Evolutionary conservation across 2,888 invertebrate genomes (phyloP).

Genomic region (Gerris lacustris): DNA sequence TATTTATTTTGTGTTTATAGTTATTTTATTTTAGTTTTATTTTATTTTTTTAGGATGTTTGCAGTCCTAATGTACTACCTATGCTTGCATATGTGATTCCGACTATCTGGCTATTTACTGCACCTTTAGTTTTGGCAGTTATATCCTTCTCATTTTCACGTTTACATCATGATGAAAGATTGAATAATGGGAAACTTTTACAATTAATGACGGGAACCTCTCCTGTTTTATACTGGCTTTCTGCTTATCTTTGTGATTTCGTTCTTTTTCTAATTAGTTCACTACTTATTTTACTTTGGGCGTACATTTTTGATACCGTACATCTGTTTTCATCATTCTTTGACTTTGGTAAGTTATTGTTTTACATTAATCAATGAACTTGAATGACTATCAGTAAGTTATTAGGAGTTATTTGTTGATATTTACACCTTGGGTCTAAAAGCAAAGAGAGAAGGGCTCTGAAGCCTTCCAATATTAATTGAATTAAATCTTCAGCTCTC

Average conservation of each 20-base stretch:
- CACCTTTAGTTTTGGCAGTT: slow-evolving; percentile 35
- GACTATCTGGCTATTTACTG: slow-evolving; percentile 16
- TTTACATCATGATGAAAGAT: slow-evolving; percentile 51
- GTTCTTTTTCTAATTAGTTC: slow-evolving; percentile 30
- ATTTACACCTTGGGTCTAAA: too few relatives aligned
- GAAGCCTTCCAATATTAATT: too few relatives aligned
- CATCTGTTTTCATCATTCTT: neutral
- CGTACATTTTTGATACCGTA: neutral
- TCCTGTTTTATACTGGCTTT: slow-evolving; percentile 49
- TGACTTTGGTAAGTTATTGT: neutral
- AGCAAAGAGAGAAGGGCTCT: too few relatives aligned
- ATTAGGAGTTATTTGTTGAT: too few relatives aligned
- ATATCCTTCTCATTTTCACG: slow-evolving; percentile 44
- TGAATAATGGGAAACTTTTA: slow-evolving; percentile 49
- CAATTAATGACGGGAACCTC: slow-evolving; percentile 56
- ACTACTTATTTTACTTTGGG: slow-evolving; percentile 19
- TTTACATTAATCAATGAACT: too few relatives aligned
- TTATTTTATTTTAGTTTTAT: neutral
- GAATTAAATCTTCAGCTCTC: too few relatives aligned
- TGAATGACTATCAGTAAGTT: too few relatives aligned
- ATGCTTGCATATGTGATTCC: neutral
- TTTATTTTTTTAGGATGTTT: slow-evolving; percentile 18
- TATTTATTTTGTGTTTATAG: too few relatives aligned
- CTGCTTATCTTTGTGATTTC: slow-evolving; percentile 47
- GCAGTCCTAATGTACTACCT: neutral